These are phyloP conservation scores for Loxodonta africana DNA, from an alignment of 2,113 vertebrate species.

Conservation along the genomic window DNA sequence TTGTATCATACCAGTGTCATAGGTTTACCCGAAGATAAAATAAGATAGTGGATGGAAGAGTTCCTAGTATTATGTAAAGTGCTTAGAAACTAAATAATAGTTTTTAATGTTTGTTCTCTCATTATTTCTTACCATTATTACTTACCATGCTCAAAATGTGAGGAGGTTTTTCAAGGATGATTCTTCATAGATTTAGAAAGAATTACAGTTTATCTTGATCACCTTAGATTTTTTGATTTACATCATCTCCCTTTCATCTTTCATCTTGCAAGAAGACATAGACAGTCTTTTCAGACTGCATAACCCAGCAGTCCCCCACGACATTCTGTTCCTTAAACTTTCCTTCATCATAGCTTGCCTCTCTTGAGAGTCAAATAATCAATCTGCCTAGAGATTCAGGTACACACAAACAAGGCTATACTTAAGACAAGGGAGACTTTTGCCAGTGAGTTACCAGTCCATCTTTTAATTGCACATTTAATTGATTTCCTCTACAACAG, in stretches of 20 bases:
- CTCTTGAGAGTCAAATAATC: neutral
- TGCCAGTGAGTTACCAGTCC: neutral
- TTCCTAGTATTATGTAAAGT: neutral
- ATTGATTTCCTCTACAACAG: neutral
- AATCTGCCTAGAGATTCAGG: neutral
- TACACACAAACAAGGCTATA: neutral
- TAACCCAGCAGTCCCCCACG: neutral
- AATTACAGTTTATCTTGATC: neutral
- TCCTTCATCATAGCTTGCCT: neutral
- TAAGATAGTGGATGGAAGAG: neutral
- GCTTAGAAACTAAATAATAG: neutral
- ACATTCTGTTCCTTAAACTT: neutral
- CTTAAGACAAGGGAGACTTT: neutral
- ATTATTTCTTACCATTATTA: neutral
- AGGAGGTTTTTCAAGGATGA: neutral
- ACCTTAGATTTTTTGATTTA: neutral
- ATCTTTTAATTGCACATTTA: neutral
- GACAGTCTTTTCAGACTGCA: neutral
- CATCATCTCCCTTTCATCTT: neutral
- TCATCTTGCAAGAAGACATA: neutral
- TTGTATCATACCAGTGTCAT: neutral
- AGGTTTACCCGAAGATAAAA: neutral
- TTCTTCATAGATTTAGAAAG: neutral
- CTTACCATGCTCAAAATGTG: constrained; percentile 23
- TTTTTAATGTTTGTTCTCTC: neutral